Evolutionary conservation across 2,113 vertebrate genomes (phyloP).

Genomic region (Rhinoderma darwinii): DNA sequence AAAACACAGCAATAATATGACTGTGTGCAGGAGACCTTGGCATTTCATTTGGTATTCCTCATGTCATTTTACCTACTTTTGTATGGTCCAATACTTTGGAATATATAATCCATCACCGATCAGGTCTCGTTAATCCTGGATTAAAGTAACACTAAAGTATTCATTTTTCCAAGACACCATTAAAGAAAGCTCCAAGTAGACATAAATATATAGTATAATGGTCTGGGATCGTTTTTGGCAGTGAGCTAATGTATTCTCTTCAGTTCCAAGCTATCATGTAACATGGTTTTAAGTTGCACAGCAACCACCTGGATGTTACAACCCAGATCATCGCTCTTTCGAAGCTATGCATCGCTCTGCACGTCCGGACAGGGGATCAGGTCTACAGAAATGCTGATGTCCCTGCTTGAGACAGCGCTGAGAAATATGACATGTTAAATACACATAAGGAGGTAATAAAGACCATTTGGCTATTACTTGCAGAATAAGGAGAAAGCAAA

Average conservation of each 20-base stretch:
- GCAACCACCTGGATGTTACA: not conserved
- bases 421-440: slow-evolving; percentile 13
- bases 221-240: not conserved
- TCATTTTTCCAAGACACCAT: not conserved
- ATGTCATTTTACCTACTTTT: no score
- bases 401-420: slow-evolving; percentile 1
- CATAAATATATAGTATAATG: not conserved
- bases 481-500: not conserved
- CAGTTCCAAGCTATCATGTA: slow-evolving; percentile 5
- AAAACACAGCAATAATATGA: no score
- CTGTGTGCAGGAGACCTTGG: not conserved
- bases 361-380: not conserved
- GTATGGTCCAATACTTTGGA: not conserved
- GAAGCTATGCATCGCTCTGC: not conserved
- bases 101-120: not conserved
- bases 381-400: slow-evolving; percentile 7
- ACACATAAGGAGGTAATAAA: slow-evolving; percentile 51
- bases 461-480: not conserved
- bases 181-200: not conserved
- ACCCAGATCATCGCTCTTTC: slow-evolving; percentile 10
- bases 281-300: not conserved
- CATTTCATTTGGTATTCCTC: no score
- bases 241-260: not conserved
- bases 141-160: not conserved
- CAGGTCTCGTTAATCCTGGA: not conserved